A percentile compares a stretch with the other conserved stretches of the same genome.
Evolutionary conservation across 1,140 invertebrate species (phyloP).

Genomic region (Leguminivora glycinivorella): DNA sequence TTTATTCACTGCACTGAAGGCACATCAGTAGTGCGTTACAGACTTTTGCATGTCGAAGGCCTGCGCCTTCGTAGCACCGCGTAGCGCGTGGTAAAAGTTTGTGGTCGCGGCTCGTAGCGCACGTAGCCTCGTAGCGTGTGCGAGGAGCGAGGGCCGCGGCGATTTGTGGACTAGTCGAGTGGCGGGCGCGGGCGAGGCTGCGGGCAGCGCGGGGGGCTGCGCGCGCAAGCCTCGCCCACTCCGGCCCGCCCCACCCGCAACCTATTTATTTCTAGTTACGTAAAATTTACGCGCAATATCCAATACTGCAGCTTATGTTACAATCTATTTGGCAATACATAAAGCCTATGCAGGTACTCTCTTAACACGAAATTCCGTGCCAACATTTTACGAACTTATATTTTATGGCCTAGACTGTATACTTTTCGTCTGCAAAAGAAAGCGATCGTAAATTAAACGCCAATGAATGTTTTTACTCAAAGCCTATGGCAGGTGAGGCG

Average conservation of each 20-base stretch:
- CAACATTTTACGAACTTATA: neutral
- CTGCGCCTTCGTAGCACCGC: constrained; percentile 44
- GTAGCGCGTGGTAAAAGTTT: constrained; percentile 63
- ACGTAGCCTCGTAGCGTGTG: constrained; percentile 41
- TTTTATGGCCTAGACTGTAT: neutral
- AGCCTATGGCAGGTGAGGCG: constrained; percentile 61
- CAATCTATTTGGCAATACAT: constrained; percentile 44
- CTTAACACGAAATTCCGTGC: neutral
- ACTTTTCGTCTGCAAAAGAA: constrained; percentile 35
- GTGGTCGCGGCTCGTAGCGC: constrained; percentile 39
- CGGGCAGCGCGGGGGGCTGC: constrained; percentile 41
- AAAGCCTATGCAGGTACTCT: constrained; percentile 33
- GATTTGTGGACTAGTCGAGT: constrained; percentile 61
- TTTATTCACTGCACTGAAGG: constrained; percentile 53
- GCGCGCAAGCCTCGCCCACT: constrained; percentile 70
- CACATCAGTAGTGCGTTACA: constrained; percentile 37
- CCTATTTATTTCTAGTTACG: constrained; percentile 79
- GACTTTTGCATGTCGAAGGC: constrained; percentile 41
- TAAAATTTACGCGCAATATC: constrained; percentile 78
- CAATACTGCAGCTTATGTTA: constrained; percentile 70
- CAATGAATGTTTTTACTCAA: constrained; percentile 61
- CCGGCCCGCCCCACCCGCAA: constrained; percentile 75
- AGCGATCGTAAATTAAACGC: constrained; percentile 56
- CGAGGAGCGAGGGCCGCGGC: constrained; percentile 52
- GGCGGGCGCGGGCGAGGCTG: constrained; percentile 47